Percentiles rank a stretch among this genome's conserved stretches.
Conservation (phyloP, 30 jellyfish, hydroid and myxozoan genomes). For the Cassiopea andromeda region DNA sequence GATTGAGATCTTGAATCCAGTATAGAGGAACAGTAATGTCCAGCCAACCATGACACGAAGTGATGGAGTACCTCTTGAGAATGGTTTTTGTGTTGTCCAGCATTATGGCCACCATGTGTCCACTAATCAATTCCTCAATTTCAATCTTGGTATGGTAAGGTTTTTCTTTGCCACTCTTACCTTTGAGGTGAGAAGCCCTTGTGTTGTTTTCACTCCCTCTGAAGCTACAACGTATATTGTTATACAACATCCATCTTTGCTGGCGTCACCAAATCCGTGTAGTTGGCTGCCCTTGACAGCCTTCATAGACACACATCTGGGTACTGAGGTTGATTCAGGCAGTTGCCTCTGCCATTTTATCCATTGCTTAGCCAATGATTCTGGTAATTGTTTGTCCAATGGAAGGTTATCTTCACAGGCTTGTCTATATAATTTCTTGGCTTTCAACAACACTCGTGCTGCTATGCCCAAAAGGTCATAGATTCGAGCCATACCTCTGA, state of each 20-base stretch:
- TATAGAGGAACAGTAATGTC: slow-evolving; percentile 33
- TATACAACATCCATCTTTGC: slow-evolving; percentile 47
- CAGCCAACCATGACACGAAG: slow-evolving; percentile 44
- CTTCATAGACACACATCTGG: slow-evolving; percentile 25
- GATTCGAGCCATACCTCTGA: slow-evolving; percentile 51
- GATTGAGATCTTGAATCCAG: slow-evolving; percentile 11
- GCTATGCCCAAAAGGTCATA: slow-evolving; percentile 66
- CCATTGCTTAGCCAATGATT: slow-evolving; percentile 14
- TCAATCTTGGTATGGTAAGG: slow-evolving; percentile 68
- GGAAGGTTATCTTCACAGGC: slow-evolving; percentile 42
- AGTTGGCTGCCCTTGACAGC: slow-evolving; percentile 11
- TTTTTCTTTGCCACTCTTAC: slow-evolving; percentile 65
- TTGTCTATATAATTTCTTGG: slow-evolving; percentile 29
- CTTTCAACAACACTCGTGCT: slow-evolving; percentile 59
- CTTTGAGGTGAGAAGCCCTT: slow-evolving; percentile 58
- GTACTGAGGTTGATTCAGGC: slow-evolving; percentile 33
- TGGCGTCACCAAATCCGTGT: slow-evolving; percentile 66
- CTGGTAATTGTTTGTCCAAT: slow-evolving; percentile 61
- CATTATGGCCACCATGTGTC: slow-evolving; percentile 76
- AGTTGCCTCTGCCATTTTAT: slow-evolving; percentile 20
- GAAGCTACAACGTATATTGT: slow-evolving; percentile 16
- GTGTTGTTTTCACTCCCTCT: slow-evolving; percentile 8
- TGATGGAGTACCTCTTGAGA: slow-evolving; percentile 15
- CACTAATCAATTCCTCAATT: slow-evolving; percentile 57
- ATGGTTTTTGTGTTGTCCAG: slow-evolving; percentile 40